These are phyloP conservation scores for Polyploca ridens DNA, from an alignment of 2,888 invertebrate species.

Conservation along the genomic window DNA sequence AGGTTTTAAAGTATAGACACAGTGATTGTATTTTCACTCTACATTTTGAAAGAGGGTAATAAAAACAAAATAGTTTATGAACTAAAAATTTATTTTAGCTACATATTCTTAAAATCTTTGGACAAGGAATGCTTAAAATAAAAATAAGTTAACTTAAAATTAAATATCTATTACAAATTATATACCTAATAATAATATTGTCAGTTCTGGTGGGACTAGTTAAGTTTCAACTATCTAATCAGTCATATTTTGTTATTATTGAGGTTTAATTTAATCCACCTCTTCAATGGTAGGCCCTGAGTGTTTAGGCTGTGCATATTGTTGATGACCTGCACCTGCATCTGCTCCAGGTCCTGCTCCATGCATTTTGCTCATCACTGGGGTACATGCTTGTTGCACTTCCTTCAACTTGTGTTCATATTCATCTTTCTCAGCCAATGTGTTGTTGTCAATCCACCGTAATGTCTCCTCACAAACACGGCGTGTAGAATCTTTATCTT, in stretches of 20 bases:
- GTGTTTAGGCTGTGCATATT: slow-evolving; percentile 33
- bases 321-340: slow-evolving; percentile 33
- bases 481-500: slow-evolving; percentile 86
- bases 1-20: too few relatives aligned
- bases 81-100: slow-evolving; percentile 9
- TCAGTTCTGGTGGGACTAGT: slow-evolving; percentile 6
- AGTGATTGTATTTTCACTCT: too few relatives aligned
- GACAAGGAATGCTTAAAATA: slow-evolving; percentile 12
- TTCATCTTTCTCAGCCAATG: slow-evolving; percentile 86
- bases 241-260: not conserved
- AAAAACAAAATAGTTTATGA: not conserved
- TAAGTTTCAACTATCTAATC: slow-evolving; percentile 5
- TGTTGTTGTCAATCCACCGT: slow-evolving; percentile 89
- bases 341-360: slow-evolving; percentile 69
- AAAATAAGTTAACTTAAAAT: not conserved
- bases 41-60: not conserved
- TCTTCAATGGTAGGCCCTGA: slow-evolving; percentile 63
- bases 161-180: not conserved
- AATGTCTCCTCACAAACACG: slow-evolving; percentile 85
- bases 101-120: slow-evolving; percentile 16
- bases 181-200: not conserved
- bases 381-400: slow-evolving; percentile 83
- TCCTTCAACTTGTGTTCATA: slow-evolving; percentile 86
- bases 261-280: slow-evolving; percentile 45
- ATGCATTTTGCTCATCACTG: slow-evolving; percentile 84